These are phyloP conservation scores for Lycia hirtaria DNA, from an alignment of 2,888 invertebrate species.

Conservation along the genomic window DNA sequence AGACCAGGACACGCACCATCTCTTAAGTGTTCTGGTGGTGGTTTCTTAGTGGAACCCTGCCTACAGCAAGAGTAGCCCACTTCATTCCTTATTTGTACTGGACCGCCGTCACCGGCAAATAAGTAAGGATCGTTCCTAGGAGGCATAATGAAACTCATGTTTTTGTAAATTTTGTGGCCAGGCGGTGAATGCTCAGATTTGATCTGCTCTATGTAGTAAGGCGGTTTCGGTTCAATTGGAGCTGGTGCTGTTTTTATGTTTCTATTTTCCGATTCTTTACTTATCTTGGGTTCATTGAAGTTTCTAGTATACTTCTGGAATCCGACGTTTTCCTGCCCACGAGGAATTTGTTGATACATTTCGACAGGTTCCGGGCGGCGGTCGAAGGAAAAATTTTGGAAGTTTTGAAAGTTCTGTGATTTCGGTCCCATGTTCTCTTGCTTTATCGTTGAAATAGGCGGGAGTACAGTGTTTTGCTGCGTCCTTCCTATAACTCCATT, in stretches of 20 bases:
- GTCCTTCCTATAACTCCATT: constrained; percentile 59
- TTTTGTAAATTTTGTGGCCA: constrained; percentile 82
- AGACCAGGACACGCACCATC: constrained; percentile 90
- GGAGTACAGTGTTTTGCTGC: constrained; percentile 69
- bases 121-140: constrained; percentile 82
- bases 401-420: constrained; percentile 65
- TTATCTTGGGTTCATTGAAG: constrained; percentile 59
- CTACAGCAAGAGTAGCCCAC: constrained; percentile 90
- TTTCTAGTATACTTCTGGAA: constrained; percentile 76
- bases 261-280: constrained; percentile 55
- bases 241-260: constrained; percentile 43
- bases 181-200: constrained; percentile 84
- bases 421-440: constrained; percentile 78
- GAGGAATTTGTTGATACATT: constrained; percentile 60
- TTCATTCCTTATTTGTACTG: constrained; percentile 86
- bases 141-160: constrained; percentile 69
- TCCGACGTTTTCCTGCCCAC: constrained; percentile 69
- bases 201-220: constrained; percentile 82
- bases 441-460: constrained; percentile 82
- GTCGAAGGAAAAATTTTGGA: constrained; percentile 68
- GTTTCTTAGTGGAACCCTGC: constrained; percentile 89
- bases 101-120: constrained; percentile 89
- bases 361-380: constrained; percentile 61
- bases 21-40: constrained; percentile 89
- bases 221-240: constrained; percentile 65